Conservation (phyloP, 2,113 vertebrate species). For the Potamarius usumacintae region DNA sequence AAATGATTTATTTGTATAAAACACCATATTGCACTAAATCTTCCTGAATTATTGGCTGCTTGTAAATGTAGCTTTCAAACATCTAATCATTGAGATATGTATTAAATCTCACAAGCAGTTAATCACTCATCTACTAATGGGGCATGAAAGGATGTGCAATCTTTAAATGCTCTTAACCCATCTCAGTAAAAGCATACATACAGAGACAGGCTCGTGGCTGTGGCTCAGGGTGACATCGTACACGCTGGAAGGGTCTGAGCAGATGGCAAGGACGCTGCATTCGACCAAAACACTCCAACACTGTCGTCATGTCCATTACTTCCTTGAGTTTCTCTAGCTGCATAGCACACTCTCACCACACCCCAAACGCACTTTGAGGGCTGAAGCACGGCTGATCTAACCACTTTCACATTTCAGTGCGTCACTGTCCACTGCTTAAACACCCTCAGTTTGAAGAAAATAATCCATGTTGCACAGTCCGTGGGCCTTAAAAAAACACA, state of each 20-base stretch:
- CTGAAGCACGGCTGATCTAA: constrained; percentile 8
- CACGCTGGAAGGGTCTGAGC: constrained; percentile 69
- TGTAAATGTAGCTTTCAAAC: neutral
- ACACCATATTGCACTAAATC: neutral
- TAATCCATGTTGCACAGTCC: neutral
- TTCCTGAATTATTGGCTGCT: neutral
- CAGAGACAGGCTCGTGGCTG: constrained; percentile 63
- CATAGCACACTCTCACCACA: constrained; percentile 34
- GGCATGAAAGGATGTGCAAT: neutral
- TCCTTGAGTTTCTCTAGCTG: constrained; percentile 50
- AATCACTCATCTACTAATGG: neutral
- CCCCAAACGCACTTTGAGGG: neutral
- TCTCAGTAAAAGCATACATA: constrained; percentile 68
- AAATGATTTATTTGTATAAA: neutral
- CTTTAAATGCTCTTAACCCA: neutral
- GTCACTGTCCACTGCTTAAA: neutral
- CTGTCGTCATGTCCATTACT: constrained; percentile 68
- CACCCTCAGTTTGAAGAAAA: neutral
- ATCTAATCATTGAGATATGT: neutral
- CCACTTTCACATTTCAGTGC: constrained; percentile 8
- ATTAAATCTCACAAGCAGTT: neutral
- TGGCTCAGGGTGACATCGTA: constrained; percentile 77
- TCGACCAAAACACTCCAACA: constrained; percentile 76
- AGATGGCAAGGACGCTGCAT: constrained; percentile 59
- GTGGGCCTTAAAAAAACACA: neutral